phyloP scores from a whole-genome alignment of 1,140 invertebrate genomes.

The Tenebrio molitor region DNA sequence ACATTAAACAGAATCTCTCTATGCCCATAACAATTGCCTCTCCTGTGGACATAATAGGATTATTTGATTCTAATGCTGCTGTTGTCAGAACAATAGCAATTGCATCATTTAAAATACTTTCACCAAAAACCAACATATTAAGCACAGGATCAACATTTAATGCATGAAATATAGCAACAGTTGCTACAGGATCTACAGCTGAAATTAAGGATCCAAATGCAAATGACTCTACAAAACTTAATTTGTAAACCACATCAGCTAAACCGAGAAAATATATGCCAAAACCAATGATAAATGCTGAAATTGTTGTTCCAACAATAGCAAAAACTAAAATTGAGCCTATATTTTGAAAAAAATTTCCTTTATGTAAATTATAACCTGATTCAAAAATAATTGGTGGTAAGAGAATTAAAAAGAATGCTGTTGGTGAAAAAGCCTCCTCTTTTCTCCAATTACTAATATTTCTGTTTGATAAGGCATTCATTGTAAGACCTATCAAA shows the following conservation, averaged over 20 bases:
- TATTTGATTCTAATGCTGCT: conserved; percentile 84
- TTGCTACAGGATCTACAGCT: conserved; percentile 99
- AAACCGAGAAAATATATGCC: conserved; percentile 95
- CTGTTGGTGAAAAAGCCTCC: conserved; percentile 96
- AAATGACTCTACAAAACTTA: conserved; percentile 97
- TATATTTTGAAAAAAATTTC: conserved; percentile 99
- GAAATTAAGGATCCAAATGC: conserved; percentile 98
- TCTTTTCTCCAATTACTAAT: conserved; percentile 96
- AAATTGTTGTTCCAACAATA: conserved; percentile 96
- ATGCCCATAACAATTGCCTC: conserved; percentile 92
- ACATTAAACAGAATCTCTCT: conserved; percentile 95
- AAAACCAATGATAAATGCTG: conserved; percentile 93
- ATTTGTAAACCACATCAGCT: conserved; percentile 88
- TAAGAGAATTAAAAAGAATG: conserved; percentile 96
- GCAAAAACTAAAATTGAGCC: conserved; percentile 96
- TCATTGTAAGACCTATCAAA: conserved; percentile 91
- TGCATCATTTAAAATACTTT: conserved; percentile 98
- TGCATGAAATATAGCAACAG: conserved; percentile 98
- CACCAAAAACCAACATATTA: conserved; percentile 99
- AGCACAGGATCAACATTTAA: conserved; percentile 95
- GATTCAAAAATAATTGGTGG: conserved; percentile 99
- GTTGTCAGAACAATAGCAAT: conserved; percentile 98
- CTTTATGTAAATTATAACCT: conserved; percentile 98
- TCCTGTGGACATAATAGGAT: conserved; percentile 78
- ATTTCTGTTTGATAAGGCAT: conserved; percentile 90